phyloP scores from a whole-genome alignment of 2,888 invertebrate genomes.

The Mamestra brassicae region DNA sequence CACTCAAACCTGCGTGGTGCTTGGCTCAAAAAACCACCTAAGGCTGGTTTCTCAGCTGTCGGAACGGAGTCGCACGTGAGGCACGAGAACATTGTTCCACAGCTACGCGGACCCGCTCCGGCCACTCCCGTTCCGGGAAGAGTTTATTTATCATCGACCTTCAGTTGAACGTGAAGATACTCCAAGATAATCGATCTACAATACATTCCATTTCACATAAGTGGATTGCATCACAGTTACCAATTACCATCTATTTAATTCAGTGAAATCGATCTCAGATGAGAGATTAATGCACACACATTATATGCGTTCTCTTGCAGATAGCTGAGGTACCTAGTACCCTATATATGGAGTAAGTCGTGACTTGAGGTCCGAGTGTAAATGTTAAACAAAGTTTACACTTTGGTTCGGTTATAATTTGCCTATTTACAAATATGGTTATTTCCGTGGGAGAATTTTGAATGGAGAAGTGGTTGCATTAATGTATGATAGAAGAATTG shows the following conservation, averaged over 20 bases:
- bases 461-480: not conserved
- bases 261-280: conserved; percentile 20
- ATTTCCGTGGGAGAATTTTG: conserved; percentile 13
- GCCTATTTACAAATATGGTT: not conserved
- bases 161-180: not conserved
- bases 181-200: not conserved
- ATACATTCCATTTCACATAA: conserved; percentile 13
- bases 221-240: not conserved
- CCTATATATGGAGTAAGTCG: conserved; percentile 43
- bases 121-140: too few species aligned
- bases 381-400: conserved; percentile 31
- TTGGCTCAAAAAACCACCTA: too few species aligned
- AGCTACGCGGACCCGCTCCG: too few species aligned
- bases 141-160: too few species aligned
- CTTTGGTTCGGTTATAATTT: conserved; percentile 12
- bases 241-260: conserved; percentile 32
- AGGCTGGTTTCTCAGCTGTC: too few species aligned
- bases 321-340: conserved; percentile 14
- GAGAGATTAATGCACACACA: conserved; percentile 29
- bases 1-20: too few species aligned
- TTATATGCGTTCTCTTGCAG: conserved; percentile 18
- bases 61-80: too few species aligned
- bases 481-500: not conserved
- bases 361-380: conserved; percentile 31
- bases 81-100: too few species aligned